A percentile compares a stretch with the other conserved stretches of the same genome.
Conservation (phyloP, 2,888 invertebrate genomes). For the Phania funesta region DNA sequence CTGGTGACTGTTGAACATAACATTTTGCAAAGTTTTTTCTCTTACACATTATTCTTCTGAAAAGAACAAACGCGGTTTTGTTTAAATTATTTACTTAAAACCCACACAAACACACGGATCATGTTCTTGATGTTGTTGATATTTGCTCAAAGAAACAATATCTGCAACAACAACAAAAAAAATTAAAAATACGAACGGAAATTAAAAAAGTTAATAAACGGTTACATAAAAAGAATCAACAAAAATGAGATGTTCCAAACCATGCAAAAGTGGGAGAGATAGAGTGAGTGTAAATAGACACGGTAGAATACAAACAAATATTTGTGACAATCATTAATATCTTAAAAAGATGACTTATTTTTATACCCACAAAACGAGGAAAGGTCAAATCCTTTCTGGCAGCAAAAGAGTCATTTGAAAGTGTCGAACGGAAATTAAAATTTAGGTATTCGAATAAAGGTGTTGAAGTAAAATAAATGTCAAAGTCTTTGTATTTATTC, state of each 20-base stretch:
- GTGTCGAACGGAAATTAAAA: constrained; percentile 51
- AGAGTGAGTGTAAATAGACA: neutral
- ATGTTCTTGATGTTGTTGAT: constrained; percentile 41
- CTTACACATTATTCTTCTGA: too few species aligned
- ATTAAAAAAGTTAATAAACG: constrained; percentile 58
- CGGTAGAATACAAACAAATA: neutral
- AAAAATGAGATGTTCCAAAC: neutral
- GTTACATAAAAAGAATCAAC: constrained; percentile 22
- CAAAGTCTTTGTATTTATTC: neutral
- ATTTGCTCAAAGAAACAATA: constrained; percentile 40
- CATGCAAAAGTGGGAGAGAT: neutral
- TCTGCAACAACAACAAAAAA: constrained; percentile 13
- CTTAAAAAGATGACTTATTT: neutral
- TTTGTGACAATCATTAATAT: constrained; percentile 30
- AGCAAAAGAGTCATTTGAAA: too few species aligned
- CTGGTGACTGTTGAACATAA: constrained; percentile 10
- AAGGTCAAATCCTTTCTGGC: constrained; percentile 26
- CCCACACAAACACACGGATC: neutral
- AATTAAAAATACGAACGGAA: constrained; percentile 45
- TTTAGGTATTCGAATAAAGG: constrained; percentile 16
- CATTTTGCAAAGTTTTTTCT: too few species aligned
- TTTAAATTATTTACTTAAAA: constrained; percentile 19
- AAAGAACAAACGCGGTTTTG: constrained; percentile 50
- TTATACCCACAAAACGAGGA: too few species aligned
- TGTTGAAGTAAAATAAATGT: neutral